Conservation (phyloP, 1,140 invertebrate species). For the Zaprionus africanus region DNA sequence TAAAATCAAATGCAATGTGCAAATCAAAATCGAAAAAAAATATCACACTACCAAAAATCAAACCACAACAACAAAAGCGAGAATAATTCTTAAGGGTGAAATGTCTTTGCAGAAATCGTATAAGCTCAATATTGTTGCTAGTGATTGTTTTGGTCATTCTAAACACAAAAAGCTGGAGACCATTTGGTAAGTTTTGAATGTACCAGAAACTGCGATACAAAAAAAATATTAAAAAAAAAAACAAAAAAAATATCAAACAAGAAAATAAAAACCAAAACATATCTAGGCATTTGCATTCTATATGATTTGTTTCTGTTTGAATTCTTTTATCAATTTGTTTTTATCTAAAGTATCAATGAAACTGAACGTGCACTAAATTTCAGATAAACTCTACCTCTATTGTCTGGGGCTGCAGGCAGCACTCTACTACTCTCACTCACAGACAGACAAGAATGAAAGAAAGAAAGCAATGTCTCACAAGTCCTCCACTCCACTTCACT, state of each 20-base stretch:
- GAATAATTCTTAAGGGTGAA: conserved; percentile 84
- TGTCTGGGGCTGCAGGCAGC: conserved; percentile 82
- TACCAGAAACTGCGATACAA: conserved; percentile 70
- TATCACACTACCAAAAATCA: conserved; percentile 58
- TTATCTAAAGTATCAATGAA: conserved; percentile 64
- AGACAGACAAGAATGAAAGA: conserved; percentile 71
- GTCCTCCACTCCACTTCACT: conserved; percentile 60
- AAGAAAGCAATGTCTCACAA: conserved; percentile 67
- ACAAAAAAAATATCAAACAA: conserved; percentile 58
- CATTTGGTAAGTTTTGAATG: conserved; percentile 84
- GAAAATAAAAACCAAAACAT: conserved; percentile 74
- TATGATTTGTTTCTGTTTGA: conserved; percentile 76
- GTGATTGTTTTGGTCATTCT: conserved; percentile 84
- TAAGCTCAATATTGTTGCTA: conserved; percentile 84
- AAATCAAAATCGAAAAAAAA: conserved; percentile 31
- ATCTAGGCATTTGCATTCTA: conserved; percentile 77
- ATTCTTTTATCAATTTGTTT: conserved; percentile 44
- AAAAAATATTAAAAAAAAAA: conserved; percentile 48
- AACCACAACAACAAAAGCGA: conserved; percentile 62
- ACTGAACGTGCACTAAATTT: conserved; percentile 84
- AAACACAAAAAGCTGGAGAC: conserved; percentile 83
- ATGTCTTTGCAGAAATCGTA: conserved; percentile 84
- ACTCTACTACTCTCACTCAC: conserved; percentile 79
- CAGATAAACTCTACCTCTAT: conserved; percentile 82
- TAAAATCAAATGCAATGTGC: conserved; percentile 40